A percentile compares a stretch with the other conserved stretches of the same genome.
phyloP scores from a whole-genome alignment of 2,113 vertebrate genomes.

The Seriola rivoliana region DNA sequence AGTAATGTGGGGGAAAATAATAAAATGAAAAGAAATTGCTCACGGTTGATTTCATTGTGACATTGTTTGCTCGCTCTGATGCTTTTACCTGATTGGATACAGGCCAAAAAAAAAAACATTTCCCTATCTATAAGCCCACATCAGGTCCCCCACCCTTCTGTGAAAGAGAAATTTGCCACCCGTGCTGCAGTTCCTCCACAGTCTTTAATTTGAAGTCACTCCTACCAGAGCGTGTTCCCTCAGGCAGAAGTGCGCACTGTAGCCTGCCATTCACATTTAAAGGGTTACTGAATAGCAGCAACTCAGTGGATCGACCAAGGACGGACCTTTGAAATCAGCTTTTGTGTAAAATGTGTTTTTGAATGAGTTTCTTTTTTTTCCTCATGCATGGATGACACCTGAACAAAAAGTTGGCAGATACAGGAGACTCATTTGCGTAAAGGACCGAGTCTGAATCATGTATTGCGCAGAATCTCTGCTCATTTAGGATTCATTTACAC shows the following conservation, averaged over 20 bases:
- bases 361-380: background rate
- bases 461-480: constrained; percentile 72
- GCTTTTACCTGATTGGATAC: constrained; percentile 48
- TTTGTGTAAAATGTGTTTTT: background rate
- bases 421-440: constrained; percentile 52
- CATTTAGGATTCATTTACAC: constrained; percentile 41
- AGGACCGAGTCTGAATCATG: constrained; percentile 37
- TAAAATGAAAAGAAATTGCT: background rate
- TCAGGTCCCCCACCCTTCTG: constrained; percentile 11
- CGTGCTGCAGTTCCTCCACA: constrained; percentile 57
- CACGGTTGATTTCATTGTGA: background rate
- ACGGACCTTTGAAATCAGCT: constrained; percentile 5
- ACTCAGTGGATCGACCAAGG: constrained; percentile 35
- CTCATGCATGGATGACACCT: constrained; percentile 18
- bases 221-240: constrained; percentile 28
- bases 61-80: background rate
- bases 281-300: background rate
- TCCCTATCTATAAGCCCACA: background rate
- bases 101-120: background rate
- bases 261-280: background rate
- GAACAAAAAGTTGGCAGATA: constrained; percentile 55
- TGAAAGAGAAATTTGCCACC: constrained; percentile 32
- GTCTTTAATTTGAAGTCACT: constrained; percentile 55
- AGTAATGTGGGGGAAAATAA: background rate
- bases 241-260: constrained; percentile 37